A percentile compares a stretch with the other conserved stretches of the same genome.
phyloP scores from a whole-genome alignment of 1,140 invertebrate species.

The Lamellibrachia luymesi region DNA sequence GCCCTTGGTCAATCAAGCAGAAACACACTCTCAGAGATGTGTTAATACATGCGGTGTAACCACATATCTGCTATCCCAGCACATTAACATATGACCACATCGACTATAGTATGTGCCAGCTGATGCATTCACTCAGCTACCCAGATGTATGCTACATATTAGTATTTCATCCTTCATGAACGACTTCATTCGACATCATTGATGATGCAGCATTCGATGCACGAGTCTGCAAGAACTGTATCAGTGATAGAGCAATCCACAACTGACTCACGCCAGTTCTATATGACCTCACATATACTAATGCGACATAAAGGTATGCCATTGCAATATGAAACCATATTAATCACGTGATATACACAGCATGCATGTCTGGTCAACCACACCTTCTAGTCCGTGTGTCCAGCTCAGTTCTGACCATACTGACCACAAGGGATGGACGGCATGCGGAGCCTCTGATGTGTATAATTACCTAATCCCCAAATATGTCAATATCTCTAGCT shows the following conservation, averaged over 20 bases:
- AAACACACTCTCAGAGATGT: not conserved
- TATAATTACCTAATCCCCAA: constrained; percentile 1
- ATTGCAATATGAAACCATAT: not conserved
- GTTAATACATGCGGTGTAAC: not conserved
- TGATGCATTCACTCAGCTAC: not conserved
- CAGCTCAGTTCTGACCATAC: not conserved
- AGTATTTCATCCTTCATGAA: not conserved
- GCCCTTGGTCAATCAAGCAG: not conserved
- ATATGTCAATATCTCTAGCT: not conserved
- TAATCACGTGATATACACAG: not conserved
- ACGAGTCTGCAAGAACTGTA: not conserved
- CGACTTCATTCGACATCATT: not conserved
- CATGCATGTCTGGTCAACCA: not conserved
- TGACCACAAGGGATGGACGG: not conserved
- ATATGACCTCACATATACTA: not conserved
- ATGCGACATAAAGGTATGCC: not conserved
- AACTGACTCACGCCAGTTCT: not conserved
- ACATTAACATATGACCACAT: not conserved
- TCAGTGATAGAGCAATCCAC: not conserved
- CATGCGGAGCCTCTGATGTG: not conserved
- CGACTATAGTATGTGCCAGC: not conserved
- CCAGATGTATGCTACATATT: not conserved
- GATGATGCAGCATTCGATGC: not conserved
- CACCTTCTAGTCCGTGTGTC: not conserved
- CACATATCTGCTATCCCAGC: not conserved